phyloP scores from a whole-genome alignment of 2,797 vertebrate genomes.

The Tauraco hartlaubi region DNA sequence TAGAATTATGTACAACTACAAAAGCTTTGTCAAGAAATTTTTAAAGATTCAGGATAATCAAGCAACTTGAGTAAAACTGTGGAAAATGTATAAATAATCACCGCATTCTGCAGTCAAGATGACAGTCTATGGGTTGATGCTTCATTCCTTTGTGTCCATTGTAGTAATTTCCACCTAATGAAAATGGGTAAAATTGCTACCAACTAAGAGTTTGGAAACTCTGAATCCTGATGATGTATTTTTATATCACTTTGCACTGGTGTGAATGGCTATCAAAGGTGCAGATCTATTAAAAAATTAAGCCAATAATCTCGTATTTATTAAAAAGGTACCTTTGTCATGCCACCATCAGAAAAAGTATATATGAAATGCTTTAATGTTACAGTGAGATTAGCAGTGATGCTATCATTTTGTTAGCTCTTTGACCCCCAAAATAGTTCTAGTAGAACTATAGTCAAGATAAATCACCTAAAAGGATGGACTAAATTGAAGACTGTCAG shows the following conservation, averaged over 20 bases:
- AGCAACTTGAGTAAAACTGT: background rate
- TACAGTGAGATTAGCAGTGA: background rate
- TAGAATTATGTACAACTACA: background rate
- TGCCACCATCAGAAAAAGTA: background rate
- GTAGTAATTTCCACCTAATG: background rate
- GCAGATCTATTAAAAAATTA: background rate
- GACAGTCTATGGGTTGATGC: background rate
- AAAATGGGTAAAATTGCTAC: background rate
- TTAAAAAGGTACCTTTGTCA: background rate
- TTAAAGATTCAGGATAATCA: background rate
- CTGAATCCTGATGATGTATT: background rate
- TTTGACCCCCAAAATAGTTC: background rate
- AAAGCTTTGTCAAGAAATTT: background rate
- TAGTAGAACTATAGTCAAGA: background rate
- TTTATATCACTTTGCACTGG: background rate
- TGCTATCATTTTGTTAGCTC: background rate
- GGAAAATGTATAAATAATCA: background rate
- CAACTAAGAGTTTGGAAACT: background rate
- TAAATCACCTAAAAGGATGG: background rate
- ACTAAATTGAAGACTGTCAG: background rate
- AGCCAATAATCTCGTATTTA: background rate
- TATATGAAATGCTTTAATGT: background rate
- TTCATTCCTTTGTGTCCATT: background rate
- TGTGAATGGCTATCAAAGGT: background rate
- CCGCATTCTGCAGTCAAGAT: background rate